phyloP scores from a whole-genome alignment of 2,888 invertebrate genomes.

The Lathronympha strigana region DNA sequence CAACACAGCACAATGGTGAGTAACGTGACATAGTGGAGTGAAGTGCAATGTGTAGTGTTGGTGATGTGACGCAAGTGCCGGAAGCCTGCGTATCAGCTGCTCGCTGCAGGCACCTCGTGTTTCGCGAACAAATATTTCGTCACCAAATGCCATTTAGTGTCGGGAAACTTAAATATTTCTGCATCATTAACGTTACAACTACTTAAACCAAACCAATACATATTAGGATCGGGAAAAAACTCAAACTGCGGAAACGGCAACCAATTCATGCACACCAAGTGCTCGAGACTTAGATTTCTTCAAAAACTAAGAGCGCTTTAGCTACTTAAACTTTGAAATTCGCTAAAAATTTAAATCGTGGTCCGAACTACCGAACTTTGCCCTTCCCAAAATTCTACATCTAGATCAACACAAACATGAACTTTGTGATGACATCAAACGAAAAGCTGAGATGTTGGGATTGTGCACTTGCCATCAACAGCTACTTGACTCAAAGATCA shows the following conservation, averaged over 20 bases:
- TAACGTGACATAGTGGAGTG: constrained; percentile 51
- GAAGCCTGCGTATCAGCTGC: constrained; percentile 27
- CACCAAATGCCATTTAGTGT: not conserved
- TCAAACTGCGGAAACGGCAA: not conserved
- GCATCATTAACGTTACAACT: not conserved
- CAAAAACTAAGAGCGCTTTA: not conserved
- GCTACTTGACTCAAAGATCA: too few species aligned
- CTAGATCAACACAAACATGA: too few species aligned
- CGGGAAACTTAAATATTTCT: not conserved
- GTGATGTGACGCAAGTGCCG: constrained; percentile 55
- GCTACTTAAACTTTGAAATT: not conserved
- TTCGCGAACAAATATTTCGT: not conserved
- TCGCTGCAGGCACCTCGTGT: not conserved
- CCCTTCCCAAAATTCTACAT: not conserved
- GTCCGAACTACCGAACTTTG: not conserved
- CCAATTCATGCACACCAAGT: constrained; percentile 6
- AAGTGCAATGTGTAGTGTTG: constrained; percentile 53
- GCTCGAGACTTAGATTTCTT: not conserved
- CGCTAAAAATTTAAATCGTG: not conserved
- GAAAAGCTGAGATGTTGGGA: too few species aligned
- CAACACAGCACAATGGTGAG: constrained; percentile 81
- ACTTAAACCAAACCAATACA: not conserved
- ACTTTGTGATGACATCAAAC: too few species aligned
- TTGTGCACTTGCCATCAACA: too few species aligned
- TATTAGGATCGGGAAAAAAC: not conserved